Evolutionary conservation across 2,888 invertebrate species (phyloP).

Genomic region (Lissocephala sabroskyi): DNA sequence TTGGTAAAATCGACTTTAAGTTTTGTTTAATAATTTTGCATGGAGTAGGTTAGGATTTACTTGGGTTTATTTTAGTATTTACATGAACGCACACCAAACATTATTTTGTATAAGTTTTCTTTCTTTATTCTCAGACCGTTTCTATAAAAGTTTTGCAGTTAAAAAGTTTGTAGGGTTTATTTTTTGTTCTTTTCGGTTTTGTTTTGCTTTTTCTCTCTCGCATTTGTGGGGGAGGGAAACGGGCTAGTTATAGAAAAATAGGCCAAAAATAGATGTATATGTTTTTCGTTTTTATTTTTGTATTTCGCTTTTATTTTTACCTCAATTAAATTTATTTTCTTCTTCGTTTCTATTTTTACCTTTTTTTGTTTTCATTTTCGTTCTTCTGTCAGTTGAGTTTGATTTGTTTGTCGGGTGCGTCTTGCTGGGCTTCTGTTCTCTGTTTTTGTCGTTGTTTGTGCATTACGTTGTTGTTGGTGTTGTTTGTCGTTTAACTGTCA

Average conservation of each 20-base stretch:
- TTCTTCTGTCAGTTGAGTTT: not conserved
- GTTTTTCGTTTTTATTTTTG: slow-evolving; percentile 27
- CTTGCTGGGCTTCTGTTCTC: slow-evolving; percentile 16
- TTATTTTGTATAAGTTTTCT: slow-evolving; percentile 16
- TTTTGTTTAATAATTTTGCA: no score
- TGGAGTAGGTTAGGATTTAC: no score
- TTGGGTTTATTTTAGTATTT: slow-evolving; percentile 26
- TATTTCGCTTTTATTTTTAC: slow-evolving; percentile 17
- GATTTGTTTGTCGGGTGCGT: slow-evolving; percentile 1
- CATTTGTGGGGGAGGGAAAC: not conserved
- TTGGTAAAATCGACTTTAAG: no score
- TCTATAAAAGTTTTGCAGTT: slow-evolving; percentile 27
- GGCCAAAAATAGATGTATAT: slow-evolving; percentile 67
- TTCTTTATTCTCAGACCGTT: slow-evolving; percentile 28
- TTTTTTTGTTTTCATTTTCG: not conserved
- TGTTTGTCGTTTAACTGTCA: not conserved
- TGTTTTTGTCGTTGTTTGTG: slow-evolving; percentile 13
- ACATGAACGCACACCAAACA: slow-evolving; percentile 32
- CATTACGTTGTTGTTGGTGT: slow-evolving; percentile 9
- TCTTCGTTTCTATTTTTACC: slow-evolving; percentile 10
- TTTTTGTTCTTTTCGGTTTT: slow-evolving; percentile 24
- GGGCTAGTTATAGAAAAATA: slow-evolving; percentile 58
- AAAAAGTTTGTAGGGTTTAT: slow-evolving; percentile 7
- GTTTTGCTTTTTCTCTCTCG: slow-evolving; percentile 24
- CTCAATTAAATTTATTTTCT: slow-evolving; percentile 32